Evolutionary conservation across 2,888 invertebrate genomes (phyloP).

Genomic region (Chydorus sphaericus): DNA sequence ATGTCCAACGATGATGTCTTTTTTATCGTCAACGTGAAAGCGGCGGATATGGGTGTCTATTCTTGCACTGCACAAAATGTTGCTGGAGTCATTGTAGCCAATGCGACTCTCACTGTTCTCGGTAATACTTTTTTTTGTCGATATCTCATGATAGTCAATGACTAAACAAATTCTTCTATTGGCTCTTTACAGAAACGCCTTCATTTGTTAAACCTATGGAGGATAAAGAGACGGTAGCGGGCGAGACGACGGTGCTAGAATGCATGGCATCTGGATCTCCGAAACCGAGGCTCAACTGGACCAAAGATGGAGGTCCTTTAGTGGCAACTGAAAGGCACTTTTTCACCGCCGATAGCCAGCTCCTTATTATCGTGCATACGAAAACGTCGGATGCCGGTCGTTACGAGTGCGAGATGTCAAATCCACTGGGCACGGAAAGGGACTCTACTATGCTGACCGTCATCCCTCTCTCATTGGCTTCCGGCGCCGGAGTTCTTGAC

Average conservation of each 20-base stretch:
- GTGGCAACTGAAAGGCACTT: conserved; percentile 64
- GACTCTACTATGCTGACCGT: conserved; percentile 57
- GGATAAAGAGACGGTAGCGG: conserved; percentile 56
- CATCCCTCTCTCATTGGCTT: conserved; percentile 38
- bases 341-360: conserved; percentile 71
- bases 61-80: conserved; percentile 83
- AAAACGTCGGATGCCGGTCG: conserved; percentile 61
- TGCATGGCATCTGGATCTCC: conserved; percentile 77
- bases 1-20: conserved; percentile 82
- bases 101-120: conserved; percentile 67
- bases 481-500: conserved; percentile 42
- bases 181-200: conserved; percentile 52
- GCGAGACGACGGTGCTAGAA: conserved; percentile 71
- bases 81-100: conserved; percentile 72
- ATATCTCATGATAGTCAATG: conserved; percentile 8
- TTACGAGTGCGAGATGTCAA: conserved; percentile 81
- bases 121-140: conserved; percentile 27
- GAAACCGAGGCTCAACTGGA: conserved; percentile 65
- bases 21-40: conserved; percentile 80
- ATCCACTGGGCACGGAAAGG: conserved; percentile 60
- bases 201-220: conserved; percentile 73
- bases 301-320: conserved; percentile 62
- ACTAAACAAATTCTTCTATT: background rate
- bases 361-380: conserved; percentile 72
- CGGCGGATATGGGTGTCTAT: conserved; percentile 78